Base-by-base conservation (phyloP, 2,888 invertebrate genomes). In the Diarsia brunnea region DNA sequence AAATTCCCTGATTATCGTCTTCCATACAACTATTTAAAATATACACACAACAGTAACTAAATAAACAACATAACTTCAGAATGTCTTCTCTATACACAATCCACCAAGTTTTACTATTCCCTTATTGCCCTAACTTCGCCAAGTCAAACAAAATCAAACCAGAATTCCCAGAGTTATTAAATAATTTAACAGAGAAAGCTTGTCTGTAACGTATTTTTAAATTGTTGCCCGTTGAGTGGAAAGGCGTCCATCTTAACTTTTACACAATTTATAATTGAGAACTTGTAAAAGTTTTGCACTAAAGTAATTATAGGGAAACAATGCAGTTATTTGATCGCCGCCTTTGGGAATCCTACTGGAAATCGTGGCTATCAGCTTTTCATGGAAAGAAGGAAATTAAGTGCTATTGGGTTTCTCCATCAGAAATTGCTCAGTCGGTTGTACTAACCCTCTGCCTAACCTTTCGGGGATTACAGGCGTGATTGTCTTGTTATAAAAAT, bases 181-280 rank as follows among this genome's bases (percentile, higher is more conserved):
- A 82, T 82, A 82, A 71, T 65, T 76, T 61, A 76, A 65, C 70
- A 43, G 47, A 49, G 16, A 49, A 49, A 82, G 69, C 60, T n/a
- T 55, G 49, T 12, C 24, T 47, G 60, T 27, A 47, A 49, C 68
- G 64, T 61, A 75, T 80, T 80, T 75, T 71, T 71, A 80, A 71
- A 71, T 61, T 47, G 68, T 80, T 63, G 45, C 16, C 55, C 27
- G 70, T 66, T 78, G 38, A 58, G 45, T 75, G 58, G 58, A 70
- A 68, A 45, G 19, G 73, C 55, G 51, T 53, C 82, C 64, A 63
- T 73, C 60, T 63, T 61, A 73, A 65, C 47, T 74, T 82, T 73
- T 58, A 71, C 21, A 78, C 73, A 82, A 82, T 78, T 82, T 82
- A 66, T 66, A 82, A 77, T 81, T 58, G 58, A 45, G 61, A 27